Evolutionary conservation across 2,113 vertebrate genomes (phyloP), one percentile per base, ranked within the genome.

Genomic region (Falco punctatus): DNA sequence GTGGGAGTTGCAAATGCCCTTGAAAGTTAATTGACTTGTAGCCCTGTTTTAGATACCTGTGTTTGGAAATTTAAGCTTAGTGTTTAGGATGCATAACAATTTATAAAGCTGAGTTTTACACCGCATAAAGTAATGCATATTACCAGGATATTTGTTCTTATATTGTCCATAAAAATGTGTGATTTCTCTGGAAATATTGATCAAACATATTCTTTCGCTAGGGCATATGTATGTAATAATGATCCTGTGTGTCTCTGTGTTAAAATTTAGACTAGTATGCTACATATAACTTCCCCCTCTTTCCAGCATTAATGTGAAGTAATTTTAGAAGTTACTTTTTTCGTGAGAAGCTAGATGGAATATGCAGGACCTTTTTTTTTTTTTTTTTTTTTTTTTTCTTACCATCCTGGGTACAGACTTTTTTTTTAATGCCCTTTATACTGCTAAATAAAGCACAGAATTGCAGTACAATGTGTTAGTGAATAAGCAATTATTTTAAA

Each of bases 401-500:
- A 3, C n/a, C 26, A 33, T 75, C 54, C 61, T 82, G 83, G 19
- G 10, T 59, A 35, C 22, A 81, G 64, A 51, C 77, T 69, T 40
- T 82, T 90, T 86, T 81, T 71, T 66, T 82, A 11, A 27, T 78
- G 71, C 59, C 67, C 85, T 83, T 96, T 81, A 20, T 62, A 40
- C 38, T 70, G 49, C 66, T 82, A 66, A 81, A 59, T 88, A n/a
- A 82, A 88, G 58, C 51, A 55, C 27, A 85, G 93, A 65, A 70
- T 69, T 77, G 64, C 58, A 61, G 62, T 32, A 79, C 32, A 67
- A n/a, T n/a, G 28, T 92, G 57, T 51, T 85, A 44, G 77, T 81
- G 91, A 94, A 75, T 84, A 91, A 78, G 58, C 52, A 58, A 35
- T 85, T 81, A 24, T 79, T 94, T 94, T 78, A 87, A 74, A 92